Conservation (phyloP, 2,888 invertebrate genomes). For the Chloromyia formosa region DNA sequence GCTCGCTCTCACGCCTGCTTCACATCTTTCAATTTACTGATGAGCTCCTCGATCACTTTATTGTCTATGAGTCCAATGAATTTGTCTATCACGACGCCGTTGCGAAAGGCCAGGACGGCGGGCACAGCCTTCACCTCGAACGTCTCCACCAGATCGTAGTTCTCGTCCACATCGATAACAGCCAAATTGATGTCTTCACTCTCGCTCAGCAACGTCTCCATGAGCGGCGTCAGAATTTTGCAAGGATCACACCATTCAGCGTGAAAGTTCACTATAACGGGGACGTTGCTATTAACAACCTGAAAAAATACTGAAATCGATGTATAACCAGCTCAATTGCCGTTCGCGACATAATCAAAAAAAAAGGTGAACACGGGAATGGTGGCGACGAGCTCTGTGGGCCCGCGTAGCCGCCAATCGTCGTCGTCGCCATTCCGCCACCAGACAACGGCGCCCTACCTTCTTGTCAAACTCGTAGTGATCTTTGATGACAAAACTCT, state of each 20-base stretch:
- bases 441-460: conserved; percentile 61
- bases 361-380: no score
- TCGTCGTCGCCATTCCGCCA: no score
- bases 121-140: conserved; percentile 86
- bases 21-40: conserved; percentile 67
- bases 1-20: conserved; percentile 43
- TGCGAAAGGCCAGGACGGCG: conserved; percentile 81
- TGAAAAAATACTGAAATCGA: conserved; percentile 52
- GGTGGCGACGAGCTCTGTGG: no score
- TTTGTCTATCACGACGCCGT: conserved; percentile 85
- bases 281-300: conserved; percentile 83
- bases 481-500: conserved; percentile 70
- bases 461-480: conserved; percentile 81
- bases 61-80: conserved; percentile 87
- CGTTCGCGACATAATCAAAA: not conserved
- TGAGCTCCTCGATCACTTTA: conserved; percentile 80
- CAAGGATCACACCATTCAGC: conserved; percentile 93
- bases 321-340: not conserved
- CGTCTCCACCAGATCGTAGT: conserved; percentile 83
- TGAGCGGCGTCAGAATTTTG: conserved; percentile 84
- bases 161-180: conserved; percentile 82
- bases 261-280: conserved; percentile 91
- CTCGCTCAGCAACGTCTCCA: conserved; percentile 78
- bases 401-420: no score
- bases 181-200: conserved; percentile 79